A percentile compares a stretch with the other conserved stretches of the same genome.
Evolutionary conservation across 2,113 vertebrate genomes (phyloP).

Genomic region (Sceloporus undulatus): DNA sequence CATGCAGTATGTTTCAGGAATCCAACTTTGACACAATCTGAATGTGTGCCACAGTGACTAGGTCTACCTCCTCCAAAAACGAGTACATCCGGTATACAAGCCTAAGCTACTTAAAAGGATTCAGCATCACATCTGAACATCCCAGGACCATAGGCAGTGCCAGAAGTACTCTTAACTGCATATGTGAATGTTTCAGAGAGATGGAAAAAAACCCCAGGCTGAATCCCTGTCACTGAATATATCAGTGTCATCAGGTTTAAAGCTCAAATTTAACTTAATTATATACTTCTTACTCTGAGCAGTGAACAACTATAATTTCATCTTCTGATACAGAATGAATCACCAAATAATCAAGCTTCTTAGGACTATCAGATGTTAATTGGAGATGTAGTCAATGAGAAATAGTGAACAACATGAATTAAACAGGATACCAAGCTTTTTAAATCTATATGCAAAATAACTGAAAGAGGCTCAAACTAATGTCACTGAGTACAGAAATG

Average conservation of each 20-base stretch:
- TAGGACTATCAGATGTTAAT: too few relatives aligned
- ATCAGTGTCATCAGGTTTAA: not conserved
- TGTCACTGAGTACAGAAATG: not conserved
- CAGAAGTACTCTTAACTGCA: not conserved
- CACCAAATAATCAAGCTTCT: not conserved
- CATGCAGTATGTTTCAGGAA: not conserved
- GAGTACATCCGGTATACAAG: not conserved
- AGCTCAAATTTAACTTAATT: not conserved
- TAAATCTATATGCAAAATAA: not conserved
- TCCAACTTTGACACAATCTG: not conserved
- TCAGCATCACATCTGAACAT: not conserved
- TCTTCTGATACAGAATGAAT: not conserved
- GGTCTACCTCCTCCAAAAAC: not conserved
- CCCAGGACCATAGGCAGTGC: not conserved
- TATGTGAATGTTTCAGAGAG: not conserved
- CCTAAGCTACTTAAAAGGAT: not conserved
- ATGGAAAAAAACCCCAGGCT: not conserved
- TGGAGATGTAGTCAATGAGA: not conserved
- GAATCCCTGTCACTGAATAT: not conserved
- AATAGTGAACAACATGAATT: not conserved
- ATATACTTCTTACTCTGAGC: not conserved
- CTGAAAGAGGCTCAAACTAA: conserved; percentile 23
- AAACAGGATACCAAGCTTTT: not conserved
- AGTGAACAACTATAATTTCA: not conserved
- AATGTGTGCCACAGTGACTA: not conserved